Percentiles rank a stretch among this genome's conserved stretches.
Conservation (phyloP, 1,140 invertebrate species). For the Brachionus plicatilis region DNA sequence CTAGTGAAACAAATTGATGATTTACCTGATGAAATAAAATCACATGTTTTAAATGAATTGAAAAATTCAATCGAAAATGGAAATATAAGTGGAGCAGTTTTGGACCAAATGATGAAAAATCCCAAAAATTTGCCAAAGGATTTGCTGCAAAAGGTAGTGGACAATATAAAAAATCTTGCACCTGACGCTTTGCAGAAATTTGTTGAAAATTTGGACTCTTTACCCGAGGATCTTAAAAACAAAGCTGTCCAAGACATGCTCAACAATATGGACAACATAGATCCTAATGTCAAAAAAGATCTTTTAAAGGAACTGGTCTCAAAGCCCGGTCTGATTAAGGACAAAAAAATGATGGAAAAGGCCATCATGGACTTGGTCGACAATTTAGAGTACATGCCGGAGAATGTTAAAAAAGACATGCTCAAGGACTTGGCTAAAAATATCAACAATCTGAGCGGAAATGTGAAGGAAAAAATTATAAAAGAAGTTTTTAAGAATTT, state of each 20-base stretch:
- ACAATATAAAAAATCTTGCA: neutral
- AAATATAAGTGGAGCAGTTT: neutral
- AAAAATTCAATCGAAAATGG: conserved; percentile 32
- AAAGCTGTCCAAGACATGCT: conserved; percentile 28
- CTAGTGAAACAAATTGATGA: conserved; percentile 32
- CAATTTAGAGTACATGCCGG: conserved; percentile 23
- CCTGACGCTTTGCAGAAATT: conserved; percentile 27
- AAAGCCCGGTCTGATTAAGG: neutral
- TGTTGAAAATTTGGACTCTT: conserved; percentile 4
- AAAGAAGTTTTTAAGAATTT: conserved; percentile 32
- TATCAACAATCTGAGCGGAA: neutral
- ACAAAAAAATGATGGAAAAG: conserved; percentile 32
- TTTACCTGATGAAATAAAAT: conserved; percentile 31
- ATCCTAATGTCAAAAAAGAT: conserved; percentile 10
- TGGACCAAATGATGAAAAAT: conserved; percentile 36
- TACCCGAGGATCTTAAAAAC: conserved; percentile 27
- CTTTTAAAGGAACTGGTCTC: conserved; percentile 15
- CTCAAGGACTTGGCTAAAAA: conserved; percentile 21
- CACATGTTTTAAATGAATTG: neutral
- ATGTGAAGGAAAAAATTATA: conserved; percentile 19
- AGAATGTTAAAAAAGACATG: conserved; percentile 35
- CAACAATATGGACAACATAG: conserved; percentile 1
- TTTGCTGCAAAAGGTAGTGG: conserved; percentile 8
- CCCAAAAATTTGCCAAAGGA: conserved; percentile 37
- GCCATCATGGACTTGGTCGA: conserved; percentile 26